Evolutionary conservation across 2,113 vertebrate genomes (phyloP).

Genomic region (Morone chrysops): DNA sequence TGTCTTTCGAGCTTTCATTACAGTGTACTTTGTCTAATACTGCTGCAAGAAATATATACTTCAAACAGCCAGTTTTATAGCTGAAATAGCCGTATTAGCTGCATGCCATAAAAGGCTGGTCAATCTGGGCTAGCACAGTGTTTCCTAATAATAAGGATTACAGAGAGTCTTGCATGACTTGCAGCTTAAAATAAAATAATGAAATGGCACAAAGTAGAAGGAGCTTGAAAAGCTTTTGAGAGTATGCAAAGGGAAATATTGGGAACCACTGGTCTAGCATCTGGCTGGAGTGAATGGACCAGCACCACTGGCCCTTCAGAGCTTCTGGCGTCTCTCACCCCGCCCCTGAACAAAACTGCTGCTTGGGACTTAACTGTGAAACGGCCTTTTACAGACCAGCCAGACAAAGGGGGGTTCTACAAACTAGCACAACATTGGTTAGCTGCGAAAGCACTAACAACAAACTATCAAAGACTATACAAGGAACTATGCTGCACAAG

Average conservation of each 20-base stretch:
- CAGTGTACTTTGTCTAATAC: conserved; percentile 70
- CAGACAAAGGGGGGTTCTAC: conserved; percentile 66
- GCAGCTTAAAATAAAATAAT: conserved; percentile 67
- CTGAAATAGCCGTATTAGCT: conserved; percentile 79
- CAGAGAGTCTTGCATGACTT: conserved; percentile 69
- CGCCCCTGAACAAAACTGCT: conserved; percentile 72
- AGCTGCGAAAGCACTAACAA: conserved; percentile 74
- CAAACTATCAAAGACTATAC: conserved; percentile 77
- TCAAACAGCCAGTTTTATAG: conserved; percentile 72
- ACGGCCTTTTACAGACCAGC: conserved; percentile 80
- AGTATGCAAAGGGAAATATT: conserved; percentile 47
- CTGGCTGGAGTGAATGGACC: conserved; percentile 76
- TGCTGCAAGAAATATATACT: conserved; percentile 73
- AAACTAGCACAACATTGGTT: conserved; percentile 82
- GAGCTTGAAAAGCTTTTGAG: conserved; percentile 59
- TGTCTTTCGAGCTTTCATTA: conserved; percentile 71
- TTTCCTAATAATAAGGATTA: conserved; percentile 69
- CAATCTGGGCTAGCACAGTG: conserved; percentile 70
- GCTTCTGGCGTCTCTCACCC: conserved; percentile 69
- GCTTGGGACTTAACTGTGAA: conserved; percentile 80
- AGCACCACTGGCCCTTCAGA: conserved; percentile 69
- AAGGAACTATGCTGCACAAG: conserved; percentile 82
- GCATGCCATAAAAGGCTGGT: conserved; percentile 76
- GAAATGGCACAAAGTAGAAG: conserved; percentile 53
- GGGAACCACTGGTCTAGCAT: conserved; percentile 75